phyloP scores from a whole-genome alignment of 2,888 invertebrate species.

The Yponomeuta evonymella region DNA sequence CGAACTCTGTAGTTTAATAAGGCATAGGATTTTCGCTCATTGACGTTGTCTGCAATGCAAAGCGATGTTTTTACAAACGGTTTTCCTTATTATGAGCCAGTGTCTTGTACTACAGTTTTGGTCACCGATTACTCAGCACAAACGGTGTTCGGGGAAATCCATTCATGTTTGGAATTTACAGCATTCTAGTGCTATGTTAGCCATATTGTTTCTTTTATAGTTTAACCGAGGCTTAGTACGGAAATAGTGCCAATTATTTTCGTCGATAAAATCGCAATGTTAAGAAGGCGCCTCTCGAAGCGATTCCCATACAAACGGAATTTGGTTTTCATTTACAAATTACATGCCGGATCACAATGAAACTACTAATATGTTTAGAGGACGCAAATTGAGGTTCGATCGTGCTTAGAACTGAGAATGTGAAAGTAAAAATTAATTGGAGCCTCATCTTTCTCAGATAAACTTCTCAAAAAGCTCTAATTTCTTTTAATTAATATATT shows the following conservation, averaged over 20 bases:
- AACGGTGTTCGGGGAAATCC: constrained; percentile 9
- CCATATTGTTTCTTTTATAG: background rate
- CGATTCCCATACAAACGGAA: no score
- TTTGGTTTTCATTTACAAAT: no score
- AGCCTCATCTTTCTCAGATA: no score
- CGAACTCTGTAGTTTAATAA: no score
- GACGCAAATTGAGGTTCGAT: no score
- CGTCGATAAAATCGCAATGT: background rate
- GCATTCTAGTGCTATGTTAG: background rate
- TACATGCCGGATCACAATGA: no score
- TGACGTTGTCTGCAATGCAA: background rate
- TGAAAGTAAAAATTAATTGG: no score
- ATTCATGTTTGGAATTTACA: background rate
- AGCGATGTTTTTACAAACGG: background rate
- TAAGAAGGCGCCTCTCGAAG: background rate
- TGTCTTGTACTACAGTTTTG: background rate
- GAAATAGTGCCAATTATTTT: background rate
- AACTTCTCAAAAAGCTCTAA: no score
- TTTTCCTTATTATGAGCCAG: background rate
- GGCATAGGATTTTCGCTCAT: no score
- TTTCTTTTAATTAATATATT: no score
- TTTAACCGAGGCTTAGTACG: background rate
- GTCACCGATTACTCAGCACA: background rate
- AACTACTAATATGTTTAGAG: no score
- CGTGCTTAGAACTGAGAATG: no score